phyloP scores from a whole-genome alignment of 2,113 vertebrate genomes.

The Coptodon bakossiorum region DNA sequence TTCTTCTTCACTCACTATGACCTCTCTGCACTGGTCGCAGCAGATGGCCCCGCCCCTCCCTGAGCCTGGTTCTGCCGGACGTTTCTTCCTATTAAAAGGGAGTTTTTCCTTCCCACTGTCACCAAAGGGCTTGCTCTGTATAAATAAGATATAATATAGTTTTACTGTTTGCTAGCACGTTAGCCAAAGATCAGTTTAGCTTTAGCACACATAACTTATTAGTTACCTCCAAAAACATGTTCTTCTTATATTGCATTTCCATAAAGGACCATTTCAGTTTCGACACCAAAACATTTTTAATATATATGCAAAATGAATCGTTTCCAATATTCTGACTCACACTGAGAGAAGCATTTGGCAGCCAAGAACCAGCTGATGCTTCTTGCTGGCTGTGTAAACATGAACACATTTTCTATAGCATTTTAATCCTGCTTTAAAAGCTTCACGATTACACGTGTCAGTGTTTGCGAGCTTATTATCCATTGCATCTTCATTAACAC shows the following conservation, averaged over 20 bases:
- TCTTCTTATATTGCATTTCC: neutral
- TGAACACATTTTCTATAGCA: neutral
- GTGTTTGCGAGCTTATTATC: neutral
- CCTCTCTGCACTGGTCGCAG: rapidly evolving
- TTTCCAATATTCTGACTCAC: neutral
- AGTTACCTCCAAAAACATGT: neutral
- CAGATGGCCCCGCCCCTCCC: neutral
- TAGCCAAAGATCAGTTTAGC: neutral
- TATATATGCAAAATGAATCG: neutral
- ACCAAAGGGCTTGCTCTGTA: rapidly evolving
- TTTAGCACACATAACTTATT: neutral
- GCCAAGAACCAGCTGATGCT: neutral
- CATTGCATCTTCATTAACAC: neutral
- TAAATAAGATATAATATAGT: rapidly evolving
- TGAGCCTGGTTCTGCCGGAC: rapidly evolving
- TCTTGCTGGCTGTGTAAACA: neutral
- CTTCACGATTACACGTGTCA: rapidly evolving
- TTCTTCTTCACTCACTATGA: rapidly evolving
- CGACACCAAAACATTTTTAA: neutral
- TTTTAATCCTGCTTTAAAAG: neutral
- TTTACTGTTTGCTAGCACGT: neutral
- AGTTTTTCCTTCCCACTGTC: neutral
- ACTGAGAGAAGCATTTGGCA: neutral
- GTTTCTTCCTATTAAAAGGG: neutral
- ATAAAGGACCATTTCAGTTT: neutral